Evolutionary conservation across 1,140 invertebrate species (phyloP).

Genomic region (Platorchestia sp.): DNA sequence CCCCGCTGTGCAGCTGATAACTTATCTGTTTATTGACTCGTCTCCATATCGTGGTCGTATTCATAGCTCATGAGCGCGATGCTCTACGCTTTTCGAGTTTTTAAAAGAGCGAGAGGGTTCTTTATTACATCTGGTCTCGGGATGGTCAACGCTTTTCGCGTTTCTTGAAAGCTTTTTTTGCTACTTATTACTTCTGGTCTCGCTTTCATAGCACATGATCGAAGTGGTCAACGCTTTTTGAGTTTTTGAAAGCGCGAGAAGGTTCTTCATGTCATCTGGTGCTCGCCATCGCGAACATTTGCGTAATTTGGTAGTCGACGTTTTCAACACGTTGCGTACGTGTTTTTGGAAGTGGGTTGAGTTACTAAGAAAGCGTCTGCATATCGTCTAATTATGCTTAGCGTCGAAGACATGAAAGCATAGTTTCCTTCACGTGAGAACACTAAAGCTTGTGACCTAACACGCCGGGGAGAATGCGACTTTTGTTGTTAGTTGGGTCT

Average conservation of each 20-base stretch:
- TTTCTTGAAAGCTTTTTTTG: not conserved
- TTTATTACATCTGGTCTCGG: not conserved
- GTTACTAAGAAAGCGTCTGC: not conserved
- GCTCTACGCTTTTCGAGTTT: not conserved
- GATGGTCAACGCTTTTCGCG: not conserved
- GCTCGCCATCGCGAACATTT: not conserved
- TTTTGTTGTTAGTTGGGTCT: not conserved
- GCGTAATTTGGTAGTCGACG: not conserved
- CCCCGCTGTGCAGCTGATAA: not conserved
- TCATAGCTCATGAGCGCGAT: not conserved
- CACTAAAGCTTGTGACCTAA: not conserved
- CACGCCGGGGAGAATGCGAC: not conserved
- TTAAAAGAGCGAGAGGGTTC: not conserved
- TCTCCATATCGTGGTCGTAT: not conserved
- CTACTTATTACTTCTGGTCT: no score
- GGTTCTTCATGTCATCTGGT: not conserved
- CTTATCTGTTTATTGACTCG: conserved; percentile 3
- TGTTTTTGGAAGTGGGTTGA: not conserved
- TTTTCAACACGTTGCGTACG: not conserved
- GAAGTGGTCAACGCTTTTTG: not conserved
- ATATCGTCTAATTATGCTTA: not conserved
- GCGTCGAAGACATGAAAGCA: not conserved
- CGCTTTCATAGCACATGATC: not conserved
- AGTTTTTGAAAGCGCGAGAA: not conserved
- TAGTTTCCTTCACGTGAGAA: not conserved